These are phyloP conservation scores for Caracal caracal DNA, from an alignment of 2,113 vertebrate genomes.

Conservation along the genomic window DNA sequence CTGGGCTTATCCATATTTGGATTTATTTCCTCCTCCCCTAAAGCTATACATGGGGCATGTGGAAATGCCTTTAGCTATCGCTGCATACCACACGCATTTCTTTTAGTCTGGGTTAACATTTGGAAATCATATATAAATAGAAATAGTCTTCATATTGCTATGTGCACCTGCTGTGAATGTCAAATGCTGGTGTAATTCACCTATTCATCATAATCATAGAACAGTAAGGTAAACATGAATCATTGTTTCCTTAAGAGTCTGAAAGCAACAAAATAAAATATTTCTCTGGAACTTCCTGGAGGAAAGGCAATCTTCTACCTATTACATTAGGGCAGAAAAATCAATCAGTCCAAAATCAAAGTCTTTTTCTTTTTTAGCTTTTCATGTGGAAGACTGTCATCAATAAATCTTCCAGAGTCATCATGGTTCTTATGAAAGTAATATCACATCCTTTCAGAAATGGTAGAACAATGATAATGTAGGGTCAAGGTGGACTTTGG, in stretches of 20 bases:
- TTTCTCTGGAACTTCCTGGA: constrained; percentile 48
- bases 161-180: background rate
- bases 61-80: background rate
- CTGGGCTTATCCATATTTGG: background rate
- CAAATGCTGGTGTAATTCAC: background rate
- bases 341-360: constrained; percentile 64
- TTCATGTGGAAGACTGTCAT: constrained; percentile 10
- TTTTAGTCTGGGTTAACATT: constrained; percentile 51
- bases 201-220: constrained; percentile 52
- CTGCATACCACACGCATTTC: background rate
- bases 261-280: constrained; percentile 51
- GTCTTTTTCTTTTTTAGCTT: constrained; percentile 50
- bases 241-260: constrained; percentile 23
- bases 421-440: constrained; percentile 13
- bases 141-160: background rate
- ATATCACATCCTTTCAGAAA: constrained; percentile 6
- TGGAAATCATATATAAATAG: constrained; percentile 47
- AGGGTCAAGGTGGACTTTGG: background rate
- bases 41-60: background rate
- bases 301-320: constrained; percentile 40
- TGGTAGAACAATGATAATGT: background rate
- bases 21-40: background rate
- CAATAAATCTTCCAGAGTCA: constrained; percentile 16
- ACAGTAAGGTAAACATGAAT: constrained; percentile 55
- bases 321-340: constrained; percentile 47